Evolutionary conservation across 2,113 vertebrate species (phyloP).

Genomic region (Peromyscus leucopus): DNA sequence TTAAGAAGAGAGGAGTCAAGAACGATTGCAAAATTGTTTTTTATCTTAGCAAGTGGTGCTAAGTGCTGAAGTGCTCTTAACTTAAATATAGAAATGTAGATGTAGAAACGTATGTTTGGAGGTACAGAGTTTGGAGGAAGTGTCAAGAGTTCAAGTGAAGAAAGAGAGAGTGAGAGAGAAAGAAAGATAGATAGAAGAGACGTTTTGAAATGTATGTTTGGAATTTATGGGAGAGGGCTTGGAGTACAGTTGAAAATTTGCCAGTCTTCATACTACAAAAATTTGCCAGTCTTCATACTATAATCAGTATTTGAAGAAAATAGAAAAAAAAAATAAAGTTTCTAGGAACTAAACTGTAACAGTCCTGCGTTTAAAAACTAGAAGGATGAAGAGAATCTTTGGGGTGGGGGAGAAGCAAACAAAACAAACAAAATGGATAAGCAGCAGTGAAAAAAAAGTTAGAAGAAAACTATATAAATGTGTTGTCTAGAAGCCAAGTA

Average conservation of each 20-base stretch:
- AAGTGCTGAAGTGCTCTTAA: background rate
- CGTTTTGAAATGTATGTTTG: background rate
- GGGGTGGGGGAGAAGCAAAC: too few relatives aligned
- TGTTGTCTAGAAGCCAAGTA: background rate
- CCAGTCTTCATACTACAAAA: background rate
- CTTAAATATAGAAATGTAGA: background rate
- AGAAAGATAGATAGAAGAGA: background rate
- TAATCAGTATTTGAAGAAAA: background rate
- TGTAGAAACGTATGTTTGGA: background rate
- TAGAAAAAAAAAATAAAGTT: too few relatives aligned
- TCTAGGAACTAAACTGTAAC: background rate
- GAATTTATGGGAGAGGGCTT: background rate
- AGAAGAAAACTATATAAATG: background rate
- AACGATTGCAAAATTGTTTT: background rate
- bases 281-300: background rate
- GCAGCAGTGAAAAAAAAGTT: background rate
- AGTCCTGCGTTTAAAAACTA: background rate
- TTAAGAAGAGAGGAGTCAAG: background rate
- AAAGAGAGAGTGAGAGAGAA: background rate
- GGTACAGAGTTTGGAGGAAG: background rate
- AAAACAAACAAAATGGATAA: background rate
- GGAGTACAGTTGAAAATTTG: background rate
- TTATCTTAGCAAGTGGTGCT: too few relatives aligned
- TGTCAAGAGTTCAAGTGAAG: background rate
- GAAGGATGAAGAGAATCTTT: background rate